Conservation (phyloP, 2,797 vertebrate genomes). For the Cheirogaleus major region DNA sequence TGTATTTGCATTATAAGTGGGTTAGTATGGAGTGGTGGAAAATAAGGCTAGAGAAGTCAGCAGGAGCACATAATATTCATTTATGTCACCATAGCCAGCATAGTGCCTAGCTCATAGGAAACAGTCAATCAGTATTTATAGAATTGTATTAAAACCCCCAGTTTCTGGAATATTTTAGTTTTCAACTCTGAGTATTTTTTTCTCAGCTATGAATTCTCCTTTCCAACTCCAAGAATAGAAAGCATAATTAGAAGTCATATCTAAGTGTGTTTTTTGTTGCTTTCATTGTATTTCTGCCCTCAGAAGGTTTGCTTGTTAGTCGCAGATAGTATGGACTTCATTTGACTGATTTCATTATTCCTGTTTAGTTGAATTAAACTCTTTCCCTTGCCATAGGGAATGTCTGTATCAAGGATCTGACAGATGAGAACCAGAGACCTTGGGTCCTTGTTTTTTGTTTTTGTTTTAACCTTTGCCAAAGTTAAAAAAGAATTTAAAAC, state of each 20-base stretch:
- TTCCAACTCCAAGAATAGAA: conserved; percentile 41
- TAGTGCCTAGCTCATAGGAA: neutral
- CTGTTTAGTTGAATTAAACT: conserved; percentile 41
- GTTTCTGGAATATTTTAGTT: conserved; percentile 49
- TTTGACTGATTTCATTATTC: conserved; percentile 46
- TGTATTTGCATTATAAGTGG: neutral
- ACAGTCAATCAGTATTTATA: neutral
- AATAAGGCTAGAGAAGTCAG: neutral
- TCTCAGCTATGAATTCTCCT: conserved; percentile 3
- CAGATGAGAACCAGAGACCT: conserved; percentile 26
- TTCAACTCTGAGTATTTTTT: neutral
- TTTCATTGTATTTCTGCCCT: neutral
- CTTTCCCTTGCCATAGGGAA: conserved; percentile 1
- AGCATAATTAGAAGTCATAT: neutral
- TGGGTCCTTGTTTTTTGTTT: neutral
- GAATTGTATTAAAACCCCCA: conserved; percentile 4
- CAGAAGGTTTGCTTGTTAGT: conserved; percentile 1
- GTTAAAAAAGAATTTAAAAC: conserved; percentile 52
- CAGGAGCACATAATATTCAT: neutral
- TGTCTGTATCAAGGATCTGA: conserved; percentile 14
- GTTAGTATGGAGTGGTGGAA: neutral
- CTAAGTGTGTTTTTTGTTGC: neutral
- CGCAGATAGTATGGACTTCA: neutral
- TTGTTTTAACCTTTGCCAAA: conserved; percentile 10
- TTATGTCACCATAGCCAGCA: neutral